A percentile compares a stretch with the other conserved stretches of the same genome.
Evolutionary conservation across 2,113 vertebrate species (phyloP).

Genomic region (Lepidothrix coronata): DNA sequence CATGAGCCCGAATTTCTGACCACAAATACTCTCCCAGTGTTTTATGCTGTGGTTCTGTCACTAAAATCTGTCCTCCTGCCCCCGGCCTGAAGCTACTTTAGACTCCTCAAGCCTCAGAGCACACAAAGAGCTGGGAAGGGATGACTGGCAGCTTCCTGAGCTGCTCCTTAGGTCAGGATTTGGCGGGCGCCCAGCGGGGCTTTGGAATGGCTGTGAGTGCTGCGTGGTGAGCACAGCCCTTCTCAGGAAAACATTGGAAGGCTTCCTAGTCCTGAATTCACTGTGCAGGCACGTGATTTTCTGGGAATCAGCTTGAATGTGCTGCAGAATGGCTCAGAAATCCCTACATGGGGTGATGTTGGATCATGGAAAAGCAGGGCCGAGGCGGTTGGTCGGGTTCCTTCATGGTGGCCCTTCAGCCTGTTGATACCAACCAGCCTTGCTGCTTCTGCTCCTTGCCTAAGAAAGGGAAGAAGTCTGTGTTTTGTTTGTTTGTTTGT

Average conservation of each 20-base stretch:
- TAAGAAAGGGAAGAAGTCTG: background rate
- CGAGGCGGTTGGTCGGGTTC: background rate
- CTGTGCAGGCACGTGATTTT: background rate
- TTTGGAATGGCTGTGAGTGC: background rate
- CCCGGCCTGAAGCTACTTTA: background rate
- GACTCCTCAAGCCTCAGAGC: background rate
- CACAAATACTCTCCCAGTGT: background rate
- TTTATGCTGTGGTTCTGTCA: background rate
- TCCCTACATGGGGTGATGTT: background rate
- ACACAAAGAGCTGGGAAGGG: background rate
- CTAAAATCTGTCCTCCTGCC: background rate
- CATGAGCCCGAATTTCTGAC: background rate
- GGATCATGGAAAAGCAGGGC: background rate
- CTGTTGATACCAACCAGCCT: background rate
- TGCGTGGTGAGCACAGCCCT: background rate
- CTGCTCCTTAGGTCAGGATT: background rate
- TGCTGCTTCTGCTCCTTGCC: background rate
- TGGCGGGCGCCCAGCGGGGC: background rate
- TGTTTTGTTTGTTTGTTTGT: background rate
- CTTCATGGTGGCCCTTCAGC: background rate
- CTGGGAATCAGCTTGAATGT: background rate
- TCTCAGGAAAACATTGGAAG: background rate
- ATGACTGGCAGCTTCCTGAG: background rate
- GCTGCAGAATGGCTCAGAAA: background rate
- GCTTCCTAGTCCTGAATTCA: background rate